Base-by-base conservation (phyloP, 2,113 vertebrate species). In the Pygoscelis adeliae region DNA sequence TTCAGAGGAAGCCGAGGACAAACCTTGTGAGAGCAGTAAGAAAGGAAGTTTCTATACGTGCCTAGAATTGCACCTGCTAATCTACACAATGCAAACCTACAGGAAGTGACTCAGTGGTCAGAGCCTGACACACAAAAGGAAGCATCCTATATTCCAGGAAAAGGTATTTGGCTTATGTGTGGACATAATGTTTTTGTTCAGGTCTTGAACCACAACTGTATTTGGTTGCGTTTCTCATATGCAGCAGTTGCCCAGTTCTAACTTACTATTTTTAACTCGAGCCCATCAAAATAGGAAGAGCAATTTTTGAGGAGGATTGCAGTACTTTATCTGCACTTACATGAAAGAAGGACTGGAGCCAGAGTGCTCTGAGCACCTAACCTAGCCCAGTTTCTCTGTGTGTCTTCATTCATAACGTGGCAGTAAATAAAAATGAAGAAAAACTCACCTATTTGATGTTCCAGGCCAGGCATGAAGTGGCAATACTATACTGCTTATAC, bases 51-150 rank as follows among this genome's bases (percentile, higher is more conserved):
- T 81, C 95, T 90, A 96, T 94, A 86, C 32, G 65, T 97, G 97
- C 96, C 94, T 92, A 87, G 32, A 90, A 95, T 94, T 95, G 96
- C 98, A 98, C 98, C 98, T 98, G 97, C 94, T 97, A 84, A 86
- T 91, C 94, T 89, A 93, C 87, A 96, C 97, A 95, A 95, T 97
- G 82, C 93, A 96, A 93, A 83, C 77, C 88, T 88, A 47, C 67
- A 92, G 98, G 98, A 98, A 98, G 97, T 97, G 97, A 98, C 96
- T 98, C 97, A 98, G 96, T 97, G 90, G 62, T 61, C 92, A 87
- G 42, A 77, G 62, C 83, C 96, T 79, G 94, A 95, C 93, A 95
- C 95, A 97, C 86, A 61, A 97, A 97, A 96, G 98, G 87, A 98
- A 98, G 97, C 90, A 97, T 89, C 94, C 78, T 93, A 94, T 95